A percentile compares a stretch with the other conserved stretches of the same genome.
phyloP scores from a whole-genome alignment of 2,113 vertebrate genomes.

The Lynx canadensis region DNA sequence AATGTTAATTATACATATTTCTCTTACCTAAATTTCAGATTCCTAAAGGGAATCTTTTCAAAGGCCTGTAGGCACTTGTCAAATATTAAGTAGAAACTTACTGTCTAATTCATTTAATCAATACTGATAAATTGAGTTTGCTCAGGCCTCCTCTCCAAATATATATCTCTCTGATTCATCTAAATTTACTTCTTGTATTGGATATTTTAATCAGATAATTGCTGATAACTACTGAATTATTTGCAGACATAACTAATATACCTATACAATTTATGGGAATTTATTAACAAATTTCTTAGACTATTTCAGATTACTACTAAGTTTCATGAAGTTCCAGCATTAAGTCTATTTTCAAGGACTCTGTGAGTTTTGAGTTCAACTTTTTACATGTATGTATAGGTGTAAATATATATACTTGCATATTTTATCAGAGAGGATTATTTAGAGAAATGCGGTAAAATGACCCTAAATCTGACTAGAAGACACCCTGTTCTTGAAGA shows the following conservation, averaged over 20 bases:
- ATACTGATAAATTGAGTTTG: not conserved
- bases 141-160: not conserved
- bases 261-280: not conserved
- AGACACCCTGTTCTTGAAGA: not conserved
- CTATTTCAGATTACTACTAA: not conserved
- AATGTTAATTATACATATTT: not conserved
- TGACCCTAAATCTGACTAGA: not conserved
- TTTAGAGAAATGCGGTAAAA: not conserved
- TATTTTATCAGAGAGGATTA: constrained; percentile 8
- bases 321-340: not conserved
- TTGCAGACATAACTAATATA: not conserved
- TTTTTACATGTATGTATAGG: not conserved
- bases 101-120: constrained; percentile 7
- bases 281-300: not conserved
- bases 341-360: not conserved
- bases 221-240: not conserved
- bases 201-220: constrained; percentile 10
- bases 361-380: not conserved
- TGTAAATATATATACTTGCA: not conserved
- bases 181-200: not conserved
- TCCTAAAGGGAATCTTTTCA: not conserved
- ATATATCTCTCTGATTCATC: not conserved
- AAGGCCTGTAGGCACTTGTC: not conserved
- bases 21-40: not conserved
- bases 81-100: constrained; percentile 14